These are phyloP conservation scores for Aselliscus stoliczkanus DNA, from an alignment of 2,797 vertebrate species.

Conservation along the genomic window DNA sequence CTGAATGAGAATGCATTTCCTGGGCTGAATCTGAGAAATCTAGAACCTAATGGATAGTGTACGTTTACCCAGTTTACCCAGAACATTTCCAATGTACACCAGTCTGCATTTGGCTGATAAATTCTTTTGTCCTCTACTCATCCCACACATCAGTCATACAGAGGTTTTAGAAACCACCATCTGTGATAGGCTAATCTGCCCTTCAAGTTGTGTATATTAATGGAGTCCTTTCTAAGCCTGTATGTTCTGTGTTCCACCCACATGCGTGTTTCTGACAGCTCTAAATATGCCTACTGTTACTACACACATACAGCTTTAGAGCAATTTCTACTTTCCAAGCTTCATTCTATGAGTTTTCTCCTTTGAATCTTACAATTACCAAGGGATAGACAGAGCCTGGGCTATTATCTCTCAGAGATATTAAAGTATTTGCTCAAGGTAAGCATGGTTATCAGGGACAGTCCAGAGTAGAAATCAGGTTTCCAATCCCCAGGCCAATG, in stretches of 20 bases:
- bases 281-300: neutral
- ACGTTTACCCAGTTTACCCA: neutral
- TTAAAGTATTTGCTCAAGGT: slow-evolving; percentile 35
- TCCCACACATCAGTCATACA: neutral
- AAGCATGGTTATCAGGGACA: neutral
- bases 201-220: neutral
- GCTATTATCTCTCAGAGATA: neutral
- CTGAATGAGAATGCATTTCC: neutral
- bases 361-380: neutral
- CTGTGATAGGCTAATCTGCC: neutral
- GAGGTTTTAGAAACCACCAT: neutral
- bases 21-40: neutral
- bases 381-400: neutral
- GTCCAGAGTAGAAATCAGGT: neutral
- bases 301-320: neutral
- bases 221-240: neutral
- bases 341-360: neutral
- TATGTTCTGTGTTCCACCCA: neutral
- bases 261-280: neutral
- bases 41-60: neutral
- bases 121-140: neutral
- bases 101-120: neutral
- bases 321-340: neutral
- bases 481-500: neutral
- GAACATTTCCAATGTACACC: neutral